Evolutionary conservation across 2,113 vertebrate species (phyloP).

Genomic region (Asarcornis scutulata): DNA sequence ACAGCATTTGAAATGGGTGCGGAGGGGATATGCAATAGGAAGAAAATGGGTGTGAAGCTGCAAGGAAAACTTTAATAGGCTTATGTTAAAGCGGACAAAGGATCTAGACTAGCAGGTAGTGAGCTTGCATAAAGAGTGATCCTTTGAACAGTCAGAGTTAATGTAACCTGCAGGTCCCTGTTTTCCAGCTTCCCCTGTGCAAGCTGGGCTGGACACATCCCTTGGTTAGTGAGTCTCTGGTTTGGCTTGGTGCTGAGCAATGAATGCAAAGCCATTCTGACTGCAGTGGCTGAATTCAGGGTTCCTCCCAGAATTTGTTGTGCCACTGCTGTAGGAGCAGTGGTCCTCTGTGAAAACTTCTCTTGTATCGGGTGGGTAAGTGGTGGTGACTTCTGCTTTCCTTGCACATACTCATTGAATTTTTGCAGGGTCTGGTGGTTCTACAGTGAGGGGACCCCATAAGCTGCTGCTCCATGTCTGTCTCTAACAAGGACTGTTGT

Average conservation of each 20-base stretch:
- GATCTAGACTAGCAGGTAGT: background rate
- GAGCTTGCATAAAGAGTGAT: background rate
- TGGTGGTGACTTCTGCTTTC: background rate
- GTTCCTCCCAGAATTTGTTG: background rate
- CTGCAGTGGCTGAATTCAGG: background rate
- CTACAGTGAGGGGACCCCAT: background rate
- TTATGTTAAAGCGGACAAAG: background rate
- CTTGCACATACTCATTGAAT: background rate
- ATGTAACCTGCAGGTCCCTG: background rate
- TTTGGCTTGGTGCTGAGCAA: background rate
- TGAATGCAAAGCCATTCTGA: background rate
- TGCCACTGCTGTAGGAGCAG: background rate
- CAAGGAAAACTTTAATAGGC: background rate
- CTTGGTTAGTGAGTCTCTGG: background rate
- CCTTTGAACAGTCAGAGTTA: background rate
- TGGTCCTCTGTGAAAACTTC: background rate
- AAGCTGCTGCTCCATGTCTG: background rate
- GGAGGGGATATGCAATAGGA: background rate
- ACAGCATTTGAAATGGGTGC: background rate
- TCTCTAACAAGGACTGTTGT: background rate
- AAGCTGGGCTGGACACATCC: background rate
- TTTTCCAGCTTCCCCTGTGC: background rate
- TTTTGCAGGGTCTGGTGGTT: background rate
- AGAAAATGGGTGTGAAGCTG: background rate
- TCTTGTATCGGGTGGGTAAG: accelerated